These are phyloP conservation scores for Thalassoma bifasciatum DNA, from an alignment of 2,113 vertebrate species.

Conservation along the genomic window DNA sequence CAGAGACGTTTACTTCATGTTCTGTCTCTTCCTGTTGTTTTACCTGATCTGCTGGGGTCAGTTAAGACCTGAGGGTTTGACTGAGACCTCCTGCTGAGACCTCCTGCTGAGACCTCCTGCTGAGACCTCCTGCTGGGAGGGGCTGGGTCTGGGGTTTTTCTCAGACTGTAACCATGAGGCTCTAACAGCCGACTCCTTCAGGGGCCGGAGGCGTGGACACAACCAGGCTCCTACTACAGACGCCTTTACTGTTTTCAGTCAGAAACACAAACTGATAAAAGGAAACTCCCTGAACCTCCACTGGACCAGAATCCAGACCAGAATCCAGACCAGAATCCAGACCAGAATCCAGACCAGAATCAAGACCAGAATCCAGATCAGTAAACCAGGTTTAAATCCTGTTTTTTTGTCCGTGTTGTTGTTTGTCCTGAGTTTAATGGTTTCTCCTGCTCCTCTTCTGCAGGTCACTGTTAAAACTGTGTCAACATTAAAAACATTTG, in stretches of 20 bases:
- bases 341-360: no score
- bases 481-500: no score
- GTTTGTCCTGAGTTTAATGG: no score
- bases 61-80: slow-evolving; percentile 28
- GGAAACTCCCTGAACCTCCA: slow-evolving; percentile 1
- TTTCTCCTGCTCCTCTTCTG: no score
- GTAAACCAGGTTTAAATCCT: no score
- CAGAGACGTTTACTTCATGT: not conserved
- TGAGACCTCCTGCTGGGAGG: no score
- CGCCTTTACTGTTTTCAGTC: not conserved
- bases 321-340: slow-evolving; percentile 1
- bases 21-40: not conserved
- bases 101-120: no score
- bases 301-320: no score
- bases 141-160: slow-evolving; percentile 37
- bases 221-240: not conserved
- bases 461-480: no score
- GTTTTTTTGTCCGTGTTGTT: no score
- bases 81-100: slow-evolving; percentile 35
- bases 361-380: no score
- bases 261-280: slow-evolving; percentile 1
- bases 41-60: not conserved
- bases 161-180: slow-evolving; percentile 10
- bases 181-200: slow-evolving; percentile 52
- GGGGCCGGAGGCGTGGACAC: slow-evolving; percentile 17